A percentile compares a stretch with the other conserved stretches of the same genome.
These are phyloP conservation scores for Sebastiscus albofasciatus DNA, from an alignment of 2,797 vertebrate genomes.

Conservation along the genomic window DNA sequence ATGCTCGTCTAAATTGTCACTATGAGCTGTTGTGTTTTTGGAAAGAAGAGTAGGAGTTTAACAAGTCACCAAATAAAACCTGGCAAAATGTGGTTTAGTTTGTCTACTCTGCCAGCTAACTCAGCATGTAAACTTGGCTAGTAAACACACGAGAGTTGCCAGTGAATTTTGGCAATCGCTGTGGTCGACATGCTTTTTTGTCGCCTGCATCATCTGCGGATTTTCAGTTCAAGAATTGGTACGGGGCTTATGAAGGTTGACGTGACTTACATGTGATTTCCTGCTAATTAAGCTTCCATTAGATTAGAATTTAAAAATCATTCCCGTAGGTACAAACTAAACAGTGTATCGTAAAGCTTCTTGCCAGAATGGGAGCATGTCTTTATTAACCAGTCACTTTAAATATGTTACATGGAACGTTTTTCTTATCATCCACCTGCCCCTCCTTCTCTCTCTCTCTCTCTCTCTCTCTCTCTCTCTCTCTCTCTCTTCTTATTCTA, in stretches of 20 bases:
- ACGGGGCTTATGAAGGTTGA: neutral
- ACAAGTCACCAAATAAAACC: conserved; percentile 23
- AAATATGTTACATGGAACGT: conserved; percentile 34
- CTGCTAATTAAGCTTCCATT: conserved; percentile 25
- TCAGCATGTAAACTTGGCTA: conserved; percentile 40
- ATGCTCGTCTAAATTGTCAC: neutral
- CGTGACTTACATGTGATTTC: conserved; percentile 27
- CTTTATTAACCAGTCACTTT: conserved; percentile 48
- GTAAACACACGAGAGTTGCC: conserved; percentile 15
- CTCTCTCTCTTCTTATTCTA: conserved; percentile 3
- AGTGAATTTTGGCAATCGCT: conserved; percentile 37
- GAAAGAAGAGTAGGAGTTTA: conserved; percentile 5
- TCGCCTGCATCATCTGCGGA: conserved; percentile 17
- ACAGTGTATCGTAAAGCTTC: neutral
- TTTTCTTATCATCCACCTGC: conserved; percentile 36
- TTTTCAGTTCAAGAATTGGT: conserved; percentile 9
- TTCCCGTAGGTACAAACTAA: conserved; percentile 5
- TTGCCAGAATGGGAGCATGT: conserved; percentile 10
- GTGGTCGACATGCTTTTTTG: conserved; percentile 22
- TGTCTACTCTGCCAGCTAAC: conserved; percentile 31
- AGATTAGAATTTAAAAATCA: conserved; percentile 27
- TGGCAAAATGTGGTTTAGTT: conserved; percentile 14
- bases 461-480: neutral
- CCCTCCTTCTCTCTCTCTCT: neutral
- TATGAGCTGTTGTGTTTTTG: neutral